Base-by-base conservation (phyloP, 2,888 invertebrate genomes). In the Augochlorella aurata region DNA sequence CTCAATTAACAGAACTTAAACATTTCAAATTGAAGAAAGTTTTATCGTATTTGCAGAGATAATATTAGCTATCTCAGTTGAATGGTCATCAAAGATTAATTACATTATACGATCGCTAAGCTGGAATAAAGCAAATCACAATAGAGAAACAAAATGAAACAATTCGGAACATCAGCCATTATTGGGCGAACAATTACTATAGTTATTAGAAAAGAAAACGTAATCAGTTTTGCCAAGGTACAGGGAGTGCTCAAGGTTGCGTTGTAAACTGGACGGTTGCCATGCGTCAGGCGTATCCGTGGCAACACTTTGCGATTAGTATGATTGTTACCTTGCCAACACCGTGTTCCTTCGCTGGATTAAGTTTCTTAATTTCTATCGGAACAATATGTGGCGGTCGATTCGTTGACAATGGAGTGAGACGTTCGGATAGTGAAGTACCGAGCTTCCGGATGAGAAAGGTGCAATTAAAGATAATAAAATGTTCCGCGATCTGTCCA, bases 201-300 rank as follows among this genome's bases (percentile, higher is more conserved):
- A 38, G 38, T 5, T 38, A 38, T 38, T 4, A 4, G 38, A 38
- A 5, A 0, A 38, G 10, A n/a, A 7, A n/a, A 9, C n/a, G 9
- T n/a, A 9, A 52, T n/a, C 52, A n/a, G 52, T 52, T n/a, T 8
- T 18, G 0, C n/a, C 2, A n/a, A 0, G 8, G 18, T 52, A 52
- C 21, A 21, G 21, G 7, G 61, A 63, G 29, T 18, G 3, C 10
- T 10, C 8, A 7, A 24, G 45, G 14, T 47, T 49, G 50, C 24
- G 12, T 65, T 21, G 24, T 18, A 24, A 21, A n/a, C 45, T 4
- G 8, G 10, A 29, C 4, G n/a, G 44, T 61, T 74, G 73, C 73
- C 50, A 81, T 79, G 86, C 77, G 75, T 77, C 69, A 77, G 44
- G 72, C 79, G 87, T 87, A 76, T 29, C 86, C 85, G 29, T 83